Percentiles rank a stretch among this genome's conserved stretches.
phyloP scores from a whole-genome alignment of 37 sponge, comb jelly and placozoan species.

The Cladorhizidae sp. region DNA sequence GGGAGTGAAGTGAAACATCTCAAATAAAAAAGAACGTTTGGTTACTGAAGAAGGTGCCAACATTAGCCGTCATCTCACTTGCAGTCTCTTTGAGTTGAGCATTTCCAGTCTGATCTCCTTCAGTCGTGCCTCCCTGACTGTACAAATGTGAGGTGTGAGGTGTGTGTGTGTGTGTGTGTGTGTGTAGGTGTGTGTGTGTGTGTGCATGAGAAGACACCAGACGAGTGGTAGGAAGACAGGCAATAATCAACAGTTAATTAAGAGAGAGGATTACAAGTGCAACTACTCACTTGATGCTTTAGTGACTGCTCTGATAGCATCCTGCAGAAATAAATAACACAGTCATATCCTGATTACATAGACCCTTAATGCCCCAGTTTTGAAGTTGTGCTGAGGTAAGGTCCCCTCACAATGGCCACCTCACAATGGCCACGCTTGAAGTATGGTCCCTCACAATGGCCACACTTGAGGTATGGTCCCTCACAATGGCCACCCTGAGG shows the following conservation, averaged over 20 bases:
- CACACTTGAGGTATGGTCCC: too few species aligned
- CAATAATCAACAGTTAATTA: background rate
- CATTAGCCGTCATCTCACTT: conserved; percentile 37
- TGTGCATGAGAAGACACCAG: background rate
- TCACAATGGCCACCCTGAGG: too few species aligned
- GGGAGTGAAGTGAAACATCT: too few species aligned
- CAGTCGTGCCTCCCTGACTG: conserved; percentile 89
- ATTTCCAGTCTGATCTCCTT: conserved; percentile 94
- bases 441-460: too few species aligned
- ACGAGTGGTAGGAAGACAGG: background rate
- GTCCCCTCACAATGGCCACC: too few species aligned
- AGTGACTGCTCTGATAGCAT: conserved; percentile 85
- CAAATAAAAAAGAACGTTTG: background rate
- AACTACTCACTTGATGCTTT: conserved; percentile 69
- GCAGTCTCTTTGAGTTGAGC: conserved; percentile 91
- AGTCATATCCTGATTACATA: too few species aligned
- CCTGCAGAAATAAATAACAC: conserved; percentile 29
- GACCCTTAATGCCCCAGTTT: too few species aligned
- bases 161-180: background rate
- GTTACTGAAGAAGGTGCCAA: background rate
- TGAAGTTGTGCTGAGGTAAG: too few species aligned
- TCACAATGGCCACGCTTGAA: too few species aligned
- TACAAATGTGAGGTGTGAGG: background rate
- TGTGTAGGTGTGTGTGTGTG: conserved; percentile 7
- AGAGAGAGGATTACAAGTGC: background rate